Base-by-base conservation (phyloP, 2,888 invertebrate species). In the Mesochorus sp. region DNA sequence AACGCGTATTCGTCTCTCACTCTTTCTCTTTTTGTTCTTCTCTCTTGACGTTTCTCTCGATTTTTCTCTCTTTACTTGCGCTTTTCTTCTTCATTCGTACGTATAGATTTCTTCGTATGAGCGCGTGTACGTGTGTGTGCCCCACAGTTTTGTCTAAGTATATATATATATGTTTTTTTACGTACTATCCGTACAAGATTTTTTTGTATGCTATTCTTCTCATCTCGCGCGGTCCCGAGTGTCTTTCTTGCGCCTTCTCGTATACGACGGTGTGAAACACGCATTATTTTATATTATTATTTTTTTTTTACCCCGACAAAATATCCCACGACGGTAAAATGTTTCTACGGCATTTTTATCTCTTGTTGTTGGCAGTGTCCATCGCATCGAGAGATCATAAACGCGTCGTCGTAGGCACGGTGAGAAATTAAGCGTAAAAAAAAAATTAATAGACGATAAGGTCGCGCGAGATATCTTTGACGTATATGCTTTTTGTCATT, bases 1-100 rank as follows among this genome's bases (percentile, higher is more conserved):
- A 73, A 61, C 71, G 76, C 68, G 76, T 53, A 71, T 79, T 77
- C 76, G 73, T 79, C 76, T 37, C 37, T 47, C 57, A 37, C 44
- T 57, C 57, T 62, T 31, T 28, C 51, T 73, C 44, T 51, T 53
- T 66, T 26, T 34, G 37, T 53, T 62, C 12, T 51, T 26, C 19
- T 59, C 51, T 68, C 59, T 59, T 68, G 37, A 39, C 76, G 62
- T 12, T 70, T 47, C 42, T 12, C 14, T 39, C 39, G 37, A 37
- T 37, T 42, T n/a, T n/a, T n/a, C n/a, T n/a, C n/a, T n/a, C 37
- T 31, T 57, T 53, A 26, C 61, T 59, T 61, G 47, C 57, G 37
- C 66, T 67, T 61, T 59, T 49, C 34, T 57, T 62, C 34, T 74
- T 62, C 62, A 61, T 72, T 64, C 14, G n/a, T 31, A 6, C 26